Evolutionary conservation across 2,888 invertebrate species (phyloP).

Genomic region (Conops quadrifasciatus): DNA sequence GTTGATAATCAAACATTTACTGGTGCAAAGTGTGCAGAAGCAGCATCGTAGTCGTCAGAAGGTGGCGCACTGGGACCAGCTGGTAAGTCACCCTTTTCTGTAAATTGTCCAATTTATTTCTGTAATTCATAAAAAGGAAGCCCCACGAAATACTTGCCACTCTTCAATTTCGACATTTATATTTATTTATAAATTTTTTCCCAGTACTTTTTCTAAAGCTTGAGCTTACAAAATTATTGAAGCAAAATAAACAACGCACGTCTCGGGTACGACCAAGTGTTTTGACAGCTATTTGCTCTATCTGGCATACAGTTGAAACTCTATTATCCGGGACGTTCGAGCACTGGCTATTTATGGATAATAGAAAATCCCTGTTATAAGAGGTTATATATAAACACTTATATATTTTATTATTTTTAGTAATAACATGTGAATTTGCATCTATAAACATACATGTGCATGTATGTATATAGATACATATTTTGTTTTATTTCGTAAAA

Average conservation of each 20-base stretch:
- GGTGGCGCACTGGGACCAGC: conserved; percentile 12
- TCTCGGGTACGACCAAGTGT: not conserved
- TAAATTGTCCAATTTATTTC: not conserved
- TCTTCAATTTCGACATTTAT: conserved; percentile 15
- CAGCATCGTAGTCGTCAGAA: not conserved
- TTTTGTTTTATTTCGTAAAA: no score
- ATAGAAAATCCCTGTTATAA: no score
- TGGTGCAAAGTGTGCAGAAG: not conserved
- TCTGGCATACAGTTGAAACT: not conserved
- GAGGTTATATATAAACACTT: not conserved
- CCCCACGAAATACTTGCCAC: conserved; percentile 7
- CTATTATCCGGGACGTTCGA: not conserved
- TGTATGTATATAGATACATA: no score
- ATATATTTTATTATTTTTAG: not conserved
- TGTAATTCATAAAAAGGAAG: not conserved
- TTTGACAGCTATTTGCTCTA: not conserved
- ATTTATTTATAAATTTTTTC: not conserved
- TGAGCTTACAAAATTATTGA: not conserved
- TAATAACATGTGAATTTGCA: not conserved
- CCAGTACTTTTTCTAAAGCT: not conserved
- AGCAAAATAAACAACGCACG: not conserved
- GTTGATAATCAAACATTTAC: conserved; percentile 7
- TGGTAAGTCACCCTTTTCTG: not conserved
- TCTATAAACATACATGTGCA: no score
- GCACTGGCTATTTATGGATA: no score